These are phyloP conservation scores for Cettia cetti DNA, from an alignment of 2,113 vertebrate species.

Conservation along the genomic window DNA sequence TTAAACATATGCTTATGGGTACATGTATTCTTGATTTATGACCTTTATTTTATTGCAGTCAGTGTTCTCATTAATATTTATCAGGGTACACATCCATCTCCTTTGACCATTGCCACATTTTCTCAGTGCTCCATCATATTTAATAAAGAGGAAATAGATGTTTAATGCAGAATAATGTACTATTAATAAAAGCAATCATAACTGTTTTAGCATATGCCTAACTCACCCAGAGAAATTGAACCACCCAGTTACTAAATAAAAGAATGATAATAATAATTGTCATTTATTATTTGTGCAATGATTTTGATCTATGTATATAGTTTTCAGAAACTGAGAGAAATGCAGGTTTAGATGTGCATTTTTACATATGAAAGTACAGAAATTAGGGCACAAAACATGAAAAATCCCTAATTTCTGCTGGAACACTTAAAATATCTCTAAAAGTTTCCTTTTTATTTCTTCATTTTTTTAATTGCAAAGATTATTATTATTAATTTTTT, in stretches of 20 bases:
- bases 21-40: not conserved
- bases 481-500: not conserved
- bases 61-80: not conserved
- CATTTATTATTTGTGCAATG: not conserved
- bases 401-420: not conserved
- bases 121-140: not conserved
- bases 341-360: not conserved
- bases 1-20: not conserved
- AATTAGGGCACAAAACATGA: not conserved
- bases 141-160: not conserved
- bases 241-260: not conserved
- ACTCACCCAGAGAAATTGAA: not conserved
- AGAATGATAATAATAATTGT: not conserved
- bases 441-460: not conserved
- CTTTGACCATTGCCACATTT: not conserved
- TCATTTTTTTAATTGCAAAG: not conserved
- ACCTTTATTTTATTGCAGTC: not conserved
- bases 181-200: not conserved
- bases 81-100: not conserved
- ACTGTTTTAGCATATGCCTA: not conserved
- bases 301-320: not conserved
- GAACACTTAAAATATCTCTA: not conserved
- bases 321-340: not conserved
- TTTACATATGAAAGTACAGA: not conserved
- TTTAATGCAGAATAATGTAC: not conserved